Conservation (phyloP, 2,113 vertebrate genomes). For the Ctenodactylus gundi region DNA sequence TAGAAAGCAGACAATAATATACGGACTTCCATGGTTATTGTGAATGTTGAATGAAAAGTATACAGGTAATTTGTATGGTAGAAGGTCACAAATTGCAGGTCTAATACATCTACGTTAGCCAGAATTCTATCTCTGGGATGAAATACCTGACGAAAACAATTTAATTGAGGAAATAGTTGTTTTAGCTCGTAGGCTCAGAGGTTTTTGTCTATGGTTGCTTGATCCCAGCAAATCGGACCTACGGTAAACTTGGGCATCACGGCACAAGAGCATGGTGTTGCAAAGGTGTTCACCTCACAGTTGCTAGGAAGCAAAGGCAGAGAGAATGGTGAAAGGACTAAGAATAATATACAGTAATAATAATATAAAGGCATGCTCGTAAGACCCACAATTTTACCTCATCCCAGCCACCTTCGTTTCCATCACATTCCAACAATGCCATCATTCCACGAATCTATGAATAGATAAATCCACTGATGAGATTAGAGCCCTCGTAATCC, state of each 20-base stretch:
- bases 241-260: background rate
- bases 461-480: background rate
- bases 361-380: too few relatives aligned
- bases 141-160: background rate
- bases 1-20: background rate
- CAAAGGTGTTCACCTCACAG: background rate
- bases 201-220: background rate
- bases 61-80: background rate
- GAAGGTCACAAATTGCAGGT: too few relatives aligned
- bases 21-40: background rate
- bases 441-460: background rate
- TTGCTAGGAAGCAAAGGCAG: background rate
- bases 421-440: background rate
- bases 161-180: background rate
- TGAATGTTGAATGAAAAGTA: background rate
- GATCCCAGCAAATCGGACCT: background rate
- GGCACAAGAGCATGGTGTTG: background rate
- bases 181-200: background rate
- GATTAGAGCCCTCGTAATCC: background rate
- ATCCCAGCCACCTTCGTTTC: background rate
- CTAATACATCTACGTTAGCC: background rate
- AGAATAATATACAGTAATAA: background rate
- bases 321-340: background rate
- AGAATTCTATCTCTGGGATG: background rate
- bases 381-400: too few relatives aligned